phyloP scores from a whole-genome alignment of 2,113 vertebrate species.

The Lamprotornis superbus region DNA sequence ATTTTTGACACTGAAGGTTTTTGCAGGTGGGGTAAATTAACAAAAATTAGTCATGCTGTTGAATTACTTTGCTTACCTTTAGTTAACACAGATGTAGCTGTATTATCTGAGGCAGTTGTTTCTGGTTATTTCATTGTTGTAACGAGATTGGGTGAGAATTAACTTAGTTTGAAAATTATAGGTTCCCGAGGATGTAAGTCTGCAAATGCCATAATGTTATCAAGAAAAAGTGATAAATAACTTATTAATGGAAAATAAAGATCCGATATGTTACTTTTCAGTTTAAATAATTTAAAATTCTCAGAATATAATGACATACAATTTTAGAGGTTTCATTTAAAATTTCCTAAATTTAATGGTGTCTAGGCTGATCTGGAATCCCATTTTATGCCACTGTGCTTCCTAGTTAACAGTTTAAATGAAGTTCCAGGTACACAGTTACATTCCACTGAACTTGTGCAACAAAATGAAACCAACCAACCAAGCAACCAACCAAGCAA shows the following conservation, averaged over 20 bases:
- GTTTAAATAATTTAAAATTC: neutral
- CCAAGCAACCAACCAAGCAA: neutral
- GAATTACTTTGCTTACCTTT: neutral
- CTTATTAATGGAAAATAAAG: neutral
- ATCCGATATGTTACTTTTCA: neutral
- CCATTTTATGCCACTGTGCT: neutral
- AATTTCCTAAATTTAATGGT: neutral
- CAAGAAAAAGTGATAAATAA: neutral
- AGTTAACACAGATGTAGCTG: neutral
- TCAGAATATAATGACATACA: neutral
- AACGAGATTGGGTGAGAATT: neutral
- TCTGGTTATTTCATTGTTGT: neutral
- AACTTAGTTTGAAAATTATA: neutral
- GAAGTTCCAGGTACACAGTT: rapidly evolving
- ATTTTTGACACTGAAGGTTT: neutral
- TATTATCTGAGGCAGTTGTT: neutral
- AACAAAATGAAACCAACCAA: neutral
- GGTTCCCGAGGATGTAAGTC: neutral
- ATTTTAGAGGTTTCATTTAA: neutral
- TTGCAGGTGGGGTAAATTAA: neutral
- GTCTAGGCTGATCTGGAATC: neutral
- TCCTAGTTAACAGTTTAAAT: neutral
- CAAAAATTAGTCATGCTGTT: neutral
- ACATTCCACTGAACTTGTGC: neutral
- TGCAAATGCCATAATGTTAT: neutral